phyloP scores from a whole-genome alignment of 2,797 vertebrate genomes.

The Myiothlypis coronata region DNA sequence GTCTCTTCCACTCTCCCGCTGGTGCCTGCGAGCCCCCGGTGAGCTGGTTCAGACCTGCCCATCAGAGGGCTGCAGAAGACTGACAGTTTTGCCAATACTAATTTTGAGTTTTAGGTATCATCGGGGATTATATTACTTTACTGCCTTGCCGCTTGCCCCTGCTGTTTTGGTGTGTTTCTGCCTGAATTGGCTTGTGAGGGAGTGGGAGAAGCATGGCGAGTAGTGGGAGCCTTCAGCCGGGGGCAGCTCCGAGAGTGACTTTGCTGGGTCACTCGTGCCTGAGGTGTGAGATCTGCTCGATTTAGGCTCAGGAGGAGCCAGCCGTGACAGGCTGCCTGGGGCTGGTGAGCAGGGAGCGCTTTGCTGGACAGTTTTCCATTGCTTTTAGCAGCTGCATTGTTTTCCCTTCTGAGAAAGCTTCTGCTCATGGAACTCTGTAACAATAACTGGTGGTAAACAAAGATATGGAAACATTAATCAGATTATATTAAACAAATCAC shows the following conservation, averaged over 20 bases:
- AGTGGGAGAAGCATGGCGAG: background rate
- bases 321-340: background rate
- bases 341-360: background rate
- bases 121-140: accelerated
- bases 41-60: background rate
- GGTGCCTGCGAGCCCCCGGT: accelerated
- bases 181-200: background rate
- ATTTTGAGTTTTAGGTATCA: background rate
- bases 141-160: background rate
- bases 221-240: background rate
- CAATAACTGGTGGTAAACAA: background rate
- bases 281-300: background rate
- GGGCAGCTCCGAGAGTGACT: background rate
- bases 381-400: background rate
- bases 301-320: background rate
- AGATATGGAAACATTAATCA: background rate
- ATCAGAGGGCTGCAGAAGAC: background rate
- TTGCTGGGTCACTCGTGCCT: background rate
- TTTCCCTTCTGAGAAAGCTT: background rate
- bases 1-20: accelerated
- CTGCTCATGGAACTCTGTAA: background rate
- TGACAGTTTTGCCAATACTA: background rate
- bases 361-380: background rate
- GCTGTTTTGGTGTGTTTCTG: background rate
- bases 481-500: background rate